Conservation (phyloP, 1,140 invertebrate species). For the Chlorops oryzae region DNA sequence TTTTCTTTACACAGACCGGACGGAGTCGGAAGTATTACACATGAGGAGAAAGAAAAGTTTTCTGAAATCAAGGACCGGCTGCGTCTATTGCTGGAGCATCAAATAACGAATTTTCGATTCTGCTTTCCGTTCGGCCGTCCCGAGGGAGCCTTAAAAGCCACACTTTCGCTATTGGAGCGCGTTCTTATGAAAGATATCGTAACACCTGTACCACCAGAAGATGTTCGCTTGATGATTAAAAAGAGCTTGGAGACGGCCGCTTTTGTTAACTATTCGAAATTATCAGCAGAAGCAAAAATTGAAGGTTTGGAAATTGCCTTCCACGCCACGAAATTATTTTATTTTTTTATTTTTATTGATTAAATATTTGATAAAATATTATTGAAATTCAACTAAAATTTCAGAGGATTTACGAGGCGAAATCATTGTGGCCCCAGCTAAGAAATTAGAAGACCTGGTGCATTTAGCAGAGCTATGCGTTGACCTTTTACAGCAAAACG, state of each 20-base stretch:
- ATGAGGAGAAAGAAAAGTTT: constrained; percentile 97
- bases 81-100: constrained; percentile 87
- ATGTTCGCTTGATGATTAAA: constrained; percentile 92
- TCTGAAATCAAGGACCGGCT: constrained; percentile 94
- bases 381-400: too few species aligned
- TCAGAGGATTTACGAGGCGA: constrained; percentile 78
- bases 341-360: too few species aligned
- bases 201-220: constrained; percentile 93
- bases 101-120: constrained; percentile 98
- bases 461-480: constrained; percentile 96
- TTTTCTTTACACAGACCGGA: constrained; percentile 67
- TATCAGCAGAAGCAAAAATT: constrained; percentile 95
- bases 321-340: too few species aligned
- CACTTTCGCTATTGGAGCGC: constrained; percentile 89
- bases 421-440: constrained; percentile 71
- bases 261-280: constrained; percentile 91
- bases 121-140: constrained; percentile 98
- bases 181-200: constrained; percentile 99
- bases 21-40: constrained; percentile 94
- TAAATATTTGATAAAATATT: too few species aligned
- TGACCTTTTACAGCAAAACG: constrained; percentile 96
- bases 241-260: constrained; percentile 97
- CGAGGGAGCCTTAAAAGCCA: constrained; percentile 94
- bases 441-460: constrained; percentile 94
- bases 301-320: constrained; percentile 70